phyloP scores from a whole-genome alignment of 2,113 vertebrate species.

The Coturnix japonica region DNA sequence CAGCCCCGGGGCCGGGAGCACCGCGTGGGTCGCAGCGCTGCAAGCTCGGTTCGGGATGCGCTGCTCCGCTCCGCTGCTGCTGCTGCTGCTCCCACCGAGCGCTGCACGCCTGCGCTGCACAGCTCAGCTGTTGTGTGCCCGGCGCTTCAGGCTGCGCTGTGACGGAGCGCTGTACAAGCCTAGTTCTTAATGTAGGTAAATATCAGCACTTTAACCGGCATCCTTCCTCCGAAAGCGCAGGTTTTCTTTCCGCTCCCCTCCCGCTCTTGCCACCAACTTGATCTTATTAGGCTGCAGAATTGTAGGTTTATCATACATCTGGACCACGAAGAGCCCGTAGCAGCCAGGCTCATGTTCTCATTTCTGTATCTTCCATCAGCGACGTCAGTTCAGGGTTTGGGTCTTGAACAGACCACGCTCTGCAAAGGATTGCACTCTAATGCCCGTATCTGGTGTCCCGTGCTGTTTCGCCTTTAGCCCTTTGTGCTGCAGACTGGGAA shows the following conservation, averaged over 20 bases:
- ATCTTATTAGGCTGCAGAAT: constrained; percentile 41
- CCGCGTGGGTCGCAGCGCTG: no score
- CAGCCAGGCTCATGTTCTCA: neutral
- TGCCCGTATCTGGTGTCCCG: neutral
- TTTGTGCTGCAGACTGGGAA: neutral
- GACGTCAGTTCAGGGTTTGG: neutral
- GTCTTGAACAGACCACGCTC: neutral
- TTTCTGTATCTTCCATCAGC: neutral
- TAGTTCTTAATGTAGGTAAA: constrained; percentile 2
- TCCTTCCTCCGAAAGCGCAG: constrained; percentile 19
- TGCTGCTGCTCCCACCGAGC: neutral
- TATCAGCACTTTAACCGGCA: constrained; percentile 17
- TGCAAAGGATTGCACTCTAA: neutral
- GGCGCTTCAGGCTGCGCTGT: constrained; percentile 10
- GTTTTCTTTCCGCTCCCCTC: neutral
- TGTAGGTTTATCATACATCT: neutral
- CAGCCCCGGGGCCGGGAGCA: no score
- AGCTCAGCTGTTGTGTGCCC: neutral
- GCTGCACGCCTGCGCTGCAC: neutral
- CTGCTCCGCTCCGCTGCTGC: neutral
- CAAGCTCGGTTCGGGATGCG: no score
- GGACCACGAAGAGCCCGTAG: neutral
- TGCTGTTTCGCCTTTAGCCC: neutral
- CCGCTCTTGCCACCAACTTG: neutral
- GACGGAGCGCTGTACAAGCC: constrained; percentile 21